A percentile compares a stretch with the other conserved stretches of the same genome.
These are phyloP conservation scores for Slavum lentiscoides DNA, from an alignment of 2,888 invertebrate species.

Conservation along the genomic window DNA sequence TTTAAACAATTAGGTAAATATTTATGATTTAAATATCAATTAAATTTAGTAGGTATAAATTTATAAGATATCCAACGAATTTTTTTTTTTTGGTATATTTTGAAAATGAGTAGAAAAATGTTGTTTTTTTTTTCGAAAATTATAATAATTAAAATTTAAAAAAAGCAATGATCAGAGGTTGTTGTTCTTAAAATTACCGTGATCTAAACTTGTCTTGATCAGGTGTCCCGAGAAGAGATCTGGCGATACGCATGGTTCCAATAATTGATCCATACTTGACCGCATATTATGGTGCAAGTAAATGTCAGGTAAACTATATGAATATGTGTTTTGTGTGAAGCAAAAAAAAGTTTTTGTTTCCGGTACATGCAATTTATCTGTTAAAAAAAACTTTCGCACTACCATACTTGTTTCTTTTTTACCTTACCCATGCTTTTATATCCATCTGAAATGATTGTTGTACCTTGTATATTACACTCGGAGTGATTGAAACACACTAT, in stretches of 20 bases:
- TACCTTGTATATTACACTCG: constrained; percentile 16
- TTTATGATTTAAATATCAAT: not conserved
- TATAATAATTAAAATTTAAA: constrained; percentile 1
- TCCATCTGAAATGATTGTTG: constrained; percentile 24
- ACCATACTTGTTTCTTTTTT: constrained; percentile 24
- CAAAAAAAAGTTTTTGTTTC: constrained; percentile 14
- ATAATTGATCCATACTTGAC: constrained; percentile 53
- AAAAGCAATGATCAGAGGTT: not conserved
- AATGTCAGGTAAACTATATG: constrained; percentile 47
- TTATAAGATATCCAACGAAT: not conserved
- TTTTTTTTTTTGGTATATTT: not conserved
- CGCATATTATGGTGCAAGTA: constrained; percentile 53
- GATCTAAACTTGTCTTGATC: constrained; percentile 50
- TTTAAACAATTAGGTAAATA: not conserved
- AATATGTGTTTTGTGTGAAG: constrained; percentile 49
- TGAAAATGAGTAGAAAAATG: not conserved
- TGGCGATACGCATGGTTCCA: constrained; percentile 50
- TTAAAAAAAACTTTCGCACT: constrained; percentile 2
- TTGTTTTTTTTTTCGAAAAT: not conserved
- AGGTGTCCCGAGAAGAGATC: constrained; percentile 51
- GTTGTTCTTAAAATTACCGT: constrained; percentile 30
- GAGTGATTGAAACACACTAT: constrained; percentile 5
- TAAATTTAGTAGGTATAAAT: not conserved
- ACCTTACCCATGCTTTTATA: constrained; percentile 33
- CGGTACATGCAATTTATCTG: not conserved